Conservation (phyloP, 2,888 invertebrate genomes). For the Aporophyla nigra region DNA sequence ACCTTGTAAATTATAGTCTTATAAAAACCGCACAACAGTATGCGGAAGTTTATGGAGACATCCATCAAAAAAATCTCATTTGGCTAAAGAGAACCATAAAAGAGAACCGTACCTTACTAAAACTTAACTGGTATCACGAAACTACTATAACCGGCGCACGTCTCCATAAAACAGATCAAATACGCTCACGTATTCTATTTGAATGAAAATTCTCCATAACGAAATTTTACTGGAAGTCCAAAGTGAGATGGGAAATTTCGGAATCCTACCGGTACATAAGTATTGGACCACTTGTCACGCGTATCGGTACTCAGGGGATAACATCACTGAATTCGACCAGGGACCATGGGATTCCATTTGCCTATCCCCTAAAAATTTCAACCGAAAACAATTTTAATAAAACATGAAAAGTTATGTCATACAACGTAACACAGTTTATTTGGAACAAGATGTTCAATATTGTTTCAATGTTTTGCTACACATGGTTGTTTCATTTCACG, state of each 20-base stretch:
- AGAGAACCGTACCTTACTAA: conserved; percentile 33
- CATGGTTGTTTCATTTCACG: neutral
- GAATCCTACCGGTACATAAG: conserved; percentile 69
- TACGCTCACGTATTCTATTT: conserved; percentile 63
- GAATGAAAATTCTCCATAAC: conserved; percentile 57
- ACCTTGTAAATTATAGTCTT: neutral
- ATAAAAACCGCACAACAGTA: neutral
- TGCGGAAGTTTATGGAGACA: conserved; percentile 9
- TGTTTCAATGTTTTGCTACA: neutral
- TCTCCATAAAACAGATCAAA: conserved; percentile 54
- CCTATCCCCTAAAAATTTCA: conserved; percentile 52
- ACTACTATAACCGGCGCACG: conserved; percentile 48
- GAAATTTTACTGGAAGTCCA: conserved; percentile 55
- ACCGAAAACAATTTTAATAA: conserved; percentile 60
- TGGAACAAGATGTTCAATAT: conserved; percentile 4
- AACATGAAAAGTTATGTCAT: conserved; percentile 42
- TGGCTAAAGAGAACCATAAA: conserved; percentile 12
- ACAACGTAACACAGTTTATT: conserved; percentile 32
- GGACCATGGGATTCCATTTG: conserved; percentile 76
- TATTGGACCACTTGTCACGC: conserved; percentile 76
- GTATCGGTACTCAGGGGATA: conserved; percentile 66
- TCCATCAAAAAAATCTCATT: conserved; percentile 37
- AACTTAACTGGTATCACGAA: conserved; percentile 52
- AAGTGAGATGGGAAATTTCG: conserved; percentile 68
- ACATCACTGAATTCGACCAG: conserved; percentile 77